A percentile compares a stretch with the other conserved stretches of the same genome.
These are phyloP conservation scores for Rhabdomys pumilio DNA, from an alignment of 2,797 vertebrate species.

Conservation along the genomic window DNA sequence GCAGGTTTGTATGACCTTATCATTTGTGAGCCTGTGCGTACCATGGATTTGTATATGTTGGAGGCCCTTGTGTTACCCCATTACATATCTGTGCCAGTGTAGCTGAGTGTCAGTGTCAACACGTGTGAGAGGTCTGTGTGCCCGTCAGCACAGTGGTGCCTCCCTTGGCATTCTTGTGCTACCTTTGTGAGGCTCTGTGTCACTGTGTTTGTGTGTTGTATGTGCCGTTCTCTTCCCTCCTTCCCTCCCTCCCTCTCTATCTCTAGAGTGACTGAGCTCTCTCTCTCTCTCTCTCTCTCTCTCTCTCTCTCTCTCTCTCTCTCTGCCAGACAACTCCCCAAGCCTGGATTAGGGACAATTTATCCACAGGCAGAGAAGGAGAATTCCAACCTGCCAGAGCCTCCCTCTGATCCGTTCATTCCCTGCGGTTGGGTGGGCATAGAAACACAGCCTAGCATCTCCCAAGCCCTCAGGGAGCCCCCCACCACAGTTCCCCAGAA, in stretches of 20 bases:
- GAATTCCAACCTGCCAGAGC: conserved; percentile 89
- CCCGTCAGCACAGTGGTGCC: background rate
- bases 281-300: conserved; percentile 11
- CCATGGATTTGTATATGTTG: background rate
- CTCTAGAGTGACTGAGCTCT: conserved; percentile 67
- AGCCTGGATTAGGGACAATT: conserved; percentile 90
- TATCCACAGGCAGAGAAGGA: conserved; percentile 89
- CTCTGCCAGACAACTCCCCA: conserved; percentile 88
- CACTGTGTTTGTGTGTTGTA: conserved; percentile 72
- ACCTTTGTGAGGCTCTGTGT: conserved; percentile 76
- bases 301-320: conserved; percentile 65
- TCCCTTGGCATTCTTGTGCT: conserved; percentile 19
- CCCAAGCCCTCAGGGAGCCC: conserved; percentile 73
- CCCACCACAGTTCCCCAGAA: conserved; percentile 62
- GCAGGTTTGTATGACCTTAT: background rate
- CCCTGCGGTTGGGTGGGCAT: conserved; percentile 82
- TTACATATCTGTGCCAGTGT: background rate
- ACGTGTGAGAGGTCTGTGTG: conserved; percentile 49
- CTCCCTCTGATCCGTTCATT: conserved; percentile 78
- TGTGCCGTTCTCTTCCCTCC: conserved; percentile 59
- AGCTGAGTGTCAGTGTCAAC: background rate
- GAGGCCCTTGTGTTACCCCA: conserved; percentile 49
- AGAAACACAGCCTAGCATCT: conserved; percentile 81
- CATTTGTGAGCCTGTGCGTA: background rate
- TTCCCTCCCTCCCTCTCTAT: conserved; percentile 60